These are phyloP conservation scores for Dynastes tityus DNA, from an alignment of 2,888 invertebrate genomes.

Conservation along the genomic window DNA sequence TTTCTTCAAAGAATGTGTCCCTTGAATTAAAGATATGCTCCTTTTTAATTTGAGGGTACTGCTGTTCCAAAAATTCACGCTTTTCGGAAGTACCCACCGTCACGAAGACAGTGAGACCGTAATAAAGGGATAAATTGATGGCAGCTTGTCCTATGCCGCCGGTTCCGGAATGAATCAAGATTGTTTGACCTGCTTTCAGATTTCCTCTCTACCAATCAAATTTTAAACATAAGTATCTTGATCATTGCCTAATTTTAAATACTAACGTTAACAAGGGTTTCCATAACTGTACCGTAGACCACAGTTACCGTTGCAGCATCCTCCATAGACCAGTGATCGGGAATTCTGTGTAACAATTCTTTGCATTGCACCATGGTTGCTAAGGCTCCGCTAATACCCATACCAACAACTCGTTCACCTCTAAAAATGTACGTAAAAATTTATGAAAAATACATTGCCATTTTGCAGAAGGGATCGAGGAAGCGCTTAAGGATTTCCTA, in stretches of 20 bases:
- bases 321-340: conserved; percentile 81
- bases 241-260: neutral
- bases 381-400: conserved; percentile 74
- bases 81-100: conserved; percentile 91
- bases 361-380: conserved; percentile 75
- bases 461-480: no score
- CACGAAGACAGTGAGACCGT: conserved; percentile 84
- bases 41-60: conserved; percentile 81
- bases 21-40: conserved; percentile 89
- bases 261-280: conserved; percentile 71
- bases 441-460: neutral
- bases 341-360: conserved; percentile 74
- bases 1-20: conserved; percentile 89
- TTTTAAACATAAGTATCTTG: neutral
- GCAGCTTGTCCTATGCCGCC: conserved; percentile 86
- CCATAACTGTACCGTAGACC: conserved; percentile 75
- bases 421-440: conserved; percentile 62
- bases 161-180: conserved; percentile 75
- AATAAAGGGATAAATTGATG: conserved; percentile 77
- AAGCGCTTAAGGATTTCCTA: no score
- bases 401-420: conserved; percentile 79
- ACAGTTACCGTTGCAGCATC: conserved; percentile 86
- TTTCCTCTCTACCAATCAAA: conserved; percentile 58
- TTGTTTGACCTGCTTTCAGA: conserved; percentile 58
- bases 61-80: conserved; percentile 84